Percentiles rank a stretch among this genome's conserved stretches.
These are phyloP conservation scores for Lepus oiostolus DNA, from an alignment of 2,797 vertebrate genomes.

Conservation along the genomic window DNA sequence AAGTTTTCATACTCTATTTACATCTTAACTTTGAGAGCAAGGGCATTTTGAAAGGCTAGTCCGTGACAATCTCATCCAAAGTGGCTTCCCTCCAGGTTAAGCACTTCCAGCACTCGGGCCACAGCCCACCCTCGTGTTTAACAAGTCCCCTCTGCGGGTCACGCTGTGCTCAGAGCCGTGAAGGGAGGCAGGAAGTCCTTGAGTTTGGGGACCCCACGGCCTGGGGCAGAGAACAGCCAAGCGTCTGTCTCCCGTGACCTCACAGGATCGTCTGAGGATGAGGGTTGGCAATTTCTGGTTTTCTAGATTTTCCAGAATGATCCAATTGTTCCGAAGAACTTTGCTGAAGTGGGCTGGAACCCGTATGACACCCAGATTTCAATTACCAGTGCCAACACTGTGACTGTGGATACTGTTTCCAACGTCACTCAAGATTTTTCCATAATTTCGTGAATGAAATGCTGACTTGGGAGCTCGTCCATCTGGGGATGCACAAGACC, in stretches of 20 bases:
- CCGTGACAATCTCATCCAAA: neutral
- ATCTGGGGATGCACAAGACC: neutral
- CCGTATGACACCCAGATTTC: neutral
- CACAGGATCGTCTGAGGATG: neutral
- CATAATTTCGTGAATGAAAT: slow-evolving; percentile 47
- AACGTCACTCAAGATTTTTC: neutral
- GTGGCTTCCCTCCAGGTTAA: neutral
- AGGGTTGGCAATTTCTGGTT: neutral
- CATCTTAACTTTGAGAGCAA: slow-evolving; percentile 16
- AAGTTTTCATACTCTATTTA: slow-evolving; percentile 7
- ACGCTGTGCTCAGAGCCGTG: neutral
- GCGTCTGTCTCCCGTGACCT: neutral
- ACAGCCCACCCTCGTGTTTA: neutral
- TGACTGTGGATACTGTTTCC: neutral
- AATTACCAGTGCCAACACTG: neutral
- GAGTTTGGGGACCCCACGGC: neutral
- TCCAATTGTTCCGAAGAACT: neutral
- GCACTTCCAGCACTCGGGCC: neutral
- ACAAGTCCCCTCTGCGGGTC: neutral
- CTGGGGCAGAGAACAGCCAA: neutral
- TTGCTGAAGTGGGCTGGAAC: neutral
- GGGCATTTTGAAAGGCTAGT: neutral
- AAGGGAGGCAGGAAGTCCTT: neutral
- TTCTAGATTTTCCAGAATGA: neutral
- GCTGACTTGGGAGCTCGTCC: neutral